A percentile compares a stretch with the other conserved stretches of the same genome.
phyloP scores from a whole-genome alignment of 2,797 vertebrate genomes.

The Schizopygopsis malacanthus region DNA sequence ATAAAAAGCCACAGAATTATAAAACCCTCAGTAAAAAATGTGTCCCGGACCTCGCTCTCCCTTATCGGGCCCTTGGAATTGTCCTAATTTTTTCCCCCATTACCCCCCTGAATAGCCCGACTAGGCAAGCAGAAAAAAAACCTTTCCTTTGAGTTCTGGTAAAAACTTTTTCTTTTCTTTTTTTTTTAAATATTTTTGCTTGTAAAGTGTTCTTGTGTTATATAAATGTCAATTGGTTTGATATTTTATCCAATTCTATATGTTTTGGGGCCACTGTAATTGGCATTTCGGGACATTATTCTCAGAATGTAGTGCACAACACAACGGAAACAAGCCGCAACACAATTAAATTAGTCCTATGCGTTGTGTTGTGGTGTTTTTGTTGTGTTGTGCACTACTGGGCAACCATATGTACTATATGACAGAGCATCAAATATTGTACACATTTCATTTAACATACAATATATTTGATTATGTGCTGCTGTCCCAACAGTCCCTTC shows the following conservation, averaged over 20 bases:
- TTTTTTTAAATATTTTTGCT: background rate
- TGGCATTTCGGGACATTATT: background rate
- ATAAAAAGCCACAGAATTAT: background rate
- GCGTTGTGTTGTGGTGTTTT: background rate
- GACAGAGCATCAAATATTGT: background rate
- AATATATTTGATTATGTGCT: background rate
- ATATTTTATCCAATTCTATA: background rate
- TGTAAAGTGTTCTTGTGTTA: background rate
- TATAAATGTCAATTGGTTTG: background rate
- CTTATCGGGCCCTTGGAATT: too few relatives aligned
- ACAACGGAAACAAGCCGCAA: background rate
- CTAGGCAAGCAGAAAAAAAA: too few relatives aligned
- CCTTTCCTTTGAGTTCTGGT: too few relatives aligned
- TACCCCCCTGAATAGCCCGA: too few relatives aligned
- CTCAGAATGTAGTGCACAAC: background rate
- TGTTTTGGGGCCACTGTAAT: background rate
- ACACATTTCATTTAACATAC: background rate
- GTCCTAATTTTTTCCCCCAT: too few relatives aligned
- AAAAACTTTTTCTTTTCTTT: too few relatives aligned
- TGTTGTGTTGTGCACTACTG: background rate
- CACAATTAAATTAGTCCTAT: background rate
- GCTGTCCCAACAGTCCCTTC: constrained; percentile 69
- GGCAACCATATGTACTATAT: background rate
- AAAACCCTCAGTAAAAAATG: too few relatives aligned
- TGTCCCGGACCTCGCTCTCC: too few relatives aligned